Base-by-base conservation (phyloP, 1,140 invertebrate genomes). In the Tetramorium parvispinum region DNA sequence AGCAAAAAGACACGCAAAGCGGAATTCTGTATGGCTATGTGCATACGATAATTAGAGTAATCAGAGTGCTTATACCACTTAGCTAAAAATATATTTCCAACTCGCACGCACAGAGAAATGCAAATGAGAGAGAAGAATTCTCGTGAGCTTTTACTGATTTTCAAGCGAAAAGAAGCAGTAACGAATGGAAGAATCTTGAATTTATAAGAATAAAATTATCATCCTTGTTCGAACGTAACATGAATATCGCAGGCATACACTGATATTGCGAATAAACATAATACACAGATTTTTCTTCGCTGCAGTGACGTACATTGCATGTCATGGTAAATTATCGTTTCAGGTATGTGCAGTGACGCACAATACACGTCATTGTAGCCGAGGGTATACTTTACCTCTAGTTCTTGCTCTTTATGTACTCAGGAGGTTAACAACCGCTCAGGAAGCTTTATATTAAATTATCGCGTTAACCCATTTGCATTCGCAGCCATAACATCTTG, bases 381-480 rank as follows among this genome's bases (percentile, higher is more conserved):
- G 18, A 75, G 40, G 27, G 79, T 75, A 24, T 49, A 37, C 53
- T 46, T 73, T 46, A 46, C 37, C n/a, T 75, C 18, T 13, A 43
- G 13, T 40, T 57, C 40, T 63, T 55, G n/a, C 21, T 57, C 78
- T 59, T 49, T 49, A 18, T 18, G 24, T 11, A 37, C 51, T 21
- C 51, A 24, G 16, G 21, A 59, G 79, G 79, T 83, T 59, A 73
- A 83, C 79, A 43, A 59, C 40, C 79, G 68, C 24, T 6, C n/a
- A 5, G 27, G 24, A 70, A 55, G 78, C 37, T 70, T 81, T 55
- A 55, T 37, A 79, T 81, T 68, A 59, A 75, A 83, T 75, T 83
- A 75, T 83, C 53, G 40, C 40, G 40, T 71, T 73, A 83, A 75
- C 55, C 53, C 18, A 59, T 59, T 57, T 75, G 68, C 16, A 68